Evolutionary conservation across 2,888 invertebrate genomes (phyloP).

Genomic region (Pseudococcus jackbeardsleyi): DNA sequence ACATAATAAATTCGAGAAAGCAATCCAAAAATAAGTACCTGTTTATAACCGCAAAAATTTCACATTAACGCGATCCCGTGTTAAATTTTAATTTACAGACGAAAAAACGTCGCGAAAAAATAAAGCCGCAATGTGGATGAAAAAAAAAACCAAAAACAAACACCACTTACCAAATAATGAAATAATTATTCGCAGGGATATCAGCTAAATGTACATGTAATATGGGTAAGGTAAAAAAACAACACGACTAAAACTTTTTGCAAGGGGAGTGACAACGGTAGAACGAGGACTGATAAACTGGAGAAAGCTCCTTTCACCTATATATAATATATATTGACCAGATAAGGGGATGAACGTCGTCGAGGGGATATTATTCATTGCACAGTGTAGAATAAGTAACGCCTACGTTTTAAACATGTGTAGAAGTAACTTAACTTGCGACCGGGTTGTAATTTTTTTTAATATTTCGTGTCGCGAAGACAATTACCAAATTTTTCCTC

Average conservation of each 20-base stretch:
- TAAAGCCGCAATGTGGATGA: background rate
- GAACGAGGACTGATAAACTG: constrained; percentile 62
- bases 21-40: background rate
- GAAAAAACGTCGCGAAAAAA: constrained; percentile 22
- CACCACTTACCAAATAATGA: constrained; percentile 20
- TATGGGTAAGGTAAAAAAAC: background rate
- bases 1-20: background rate
- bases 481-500: background rate
- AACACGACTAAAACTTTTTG: constrained; percentile 18
- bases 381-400: constrained; percentile 44
- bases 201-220: constrained; percentile 1
- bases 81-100: background rate
- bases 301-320: constrained; percentile 59
- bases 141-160: background rate
- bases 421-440: constrained; percentile 3
- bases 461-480: background rate
- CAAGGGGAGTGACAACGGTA: constrained; percentile 54
- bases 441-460: background rate
- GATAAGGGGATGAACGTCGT: constrained; percentile 45
- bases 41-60: constrained; percentile 3
- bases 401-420: constrained; percentile 56
- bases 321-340: constrained; percentile 57
- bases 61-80: background rate
- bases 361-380: constrained; percentile 60
- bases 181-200: constrained; percentile 1